phyloP scores from a whole-genome alignment of 2,888 invertebrate genomes.

The Baronia brevicornis region DNA sequence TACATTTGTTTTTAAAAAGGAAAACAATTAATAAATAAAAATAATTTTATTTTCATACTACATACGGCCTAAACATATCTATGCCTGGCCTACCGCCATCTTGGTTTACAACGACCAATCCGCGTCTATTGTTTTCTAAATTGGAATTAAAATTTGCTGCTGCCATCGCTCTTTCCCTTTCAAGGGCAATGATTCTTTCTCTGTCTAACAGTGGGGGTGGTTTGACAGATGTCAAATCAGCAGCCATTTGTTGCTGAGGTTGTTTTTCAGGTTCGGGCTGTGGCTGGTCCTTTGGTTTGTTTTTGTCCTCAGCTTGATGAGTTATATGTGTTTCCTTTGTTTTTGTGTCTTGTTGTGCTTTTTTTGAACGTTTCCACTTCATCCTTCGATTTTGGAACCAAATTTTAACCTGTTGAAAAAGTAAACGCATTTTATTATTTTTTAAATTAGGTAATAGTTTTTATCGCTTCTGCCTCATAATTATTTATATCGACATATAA shows the following conservation, averaged over 20 bases:
- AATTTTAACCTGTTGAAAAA: conserved; percentile 88
- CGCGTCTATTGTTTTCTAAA: conserved; percentile 66
- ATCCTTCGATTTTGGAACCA: conserved; percentile 99
- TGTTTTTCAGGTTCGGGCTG: conserved; percentile 46
- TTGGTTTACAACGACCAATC: conserved; percentile 61
- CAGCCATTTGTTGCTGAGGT: conserved; percentile 41
- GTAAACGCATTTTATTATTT: conserved; percentile 9
- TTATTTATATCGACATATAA: too few relatives aligned
- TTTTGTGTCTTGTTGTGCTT: conserved; percentile 92
- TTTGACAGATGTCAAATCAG: conserved; percentile 68
- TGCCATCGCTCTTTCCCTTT: conserved; percentile 65
- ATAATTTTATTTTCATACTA: conserved; percentile 62
- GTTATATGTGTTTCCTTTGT: conserved; percentile 49
- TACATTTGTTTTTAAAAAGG: conserved; percentile 12
- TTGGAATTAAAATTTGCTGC: conserved; percentile 70
- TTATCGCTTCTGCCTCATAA: too few relatives aligned
- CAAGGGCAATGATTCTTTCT: conserved; percentile 65
- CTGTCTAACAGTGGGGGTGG: conserved; percentile 61
- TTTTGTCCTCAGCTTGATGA: conserved; percentile 52
- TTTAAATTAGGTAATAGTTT: too few relatives aligned
- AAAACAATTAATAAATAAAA: conserved; percentile 37
- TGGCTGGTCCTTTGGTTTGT: conserved; percentile 41
- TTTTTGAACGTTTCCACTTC: conserved; percentile 99
- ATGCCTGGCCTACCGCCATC: conserved; percentile 56
- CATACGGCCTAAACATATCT: conserved; percentile 73